Conservation (phyloP, 2,797 vertebrate species). For the Argya squamiceps region DNA sequence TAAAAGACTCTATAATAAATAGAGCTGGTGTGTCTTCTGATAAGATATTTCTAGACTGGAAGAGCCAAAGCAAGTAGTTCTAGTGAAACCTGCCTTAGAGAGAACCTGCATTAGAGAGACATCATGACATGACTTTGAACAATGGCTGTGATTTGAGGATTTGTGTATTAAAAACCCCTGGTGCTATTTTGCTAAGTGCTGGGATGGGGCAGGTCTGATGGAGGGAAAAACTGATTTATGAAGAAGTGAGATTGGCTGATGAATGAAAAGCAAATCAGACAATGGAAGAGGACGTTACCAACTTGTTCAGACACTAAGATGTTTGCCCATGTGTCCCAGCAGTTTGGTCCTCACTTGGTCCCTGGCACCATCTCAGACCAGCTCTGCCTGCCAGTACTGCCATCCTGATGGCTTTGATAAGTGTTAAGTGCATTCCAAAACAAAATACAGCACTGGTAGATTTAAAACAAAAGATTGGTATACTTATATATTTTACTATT, state of each 20-base stretch:
- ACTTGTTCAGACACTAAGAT: not conserved
- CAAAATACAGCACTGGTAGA: not conserved
- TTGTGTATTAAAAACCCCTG: not conserved
- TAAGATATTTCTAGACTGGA: not conserved
- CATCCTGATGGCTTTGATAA: not conserved
- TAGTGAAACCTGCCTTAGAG: not conserved
- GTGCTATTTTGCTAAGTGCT: not conserved
- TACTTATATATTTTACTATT: not conserved
- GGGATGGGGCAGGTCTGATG: not conserved
- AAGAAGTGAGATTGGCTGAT: not conserved
- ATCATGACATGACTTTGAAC: not conserved
- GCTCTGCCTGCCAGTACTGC: not conserved
- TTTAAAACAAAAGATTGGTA: not conserved
- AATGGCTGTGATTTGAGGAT: not conserved
- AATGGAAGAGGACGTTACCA: not conserved
- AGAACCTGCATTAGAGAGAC: not conserved
- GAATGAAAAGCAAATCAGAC: not conserved
- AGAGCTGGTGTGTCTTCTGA: not conserved
- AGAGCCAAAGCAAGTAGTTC: not conserved
- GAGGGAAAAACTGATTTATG: not conserved
- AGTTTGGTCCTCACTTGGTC: not conserved
- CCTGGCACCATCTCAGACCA: not conserved
- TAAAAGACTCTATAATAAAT: too few species aligned
- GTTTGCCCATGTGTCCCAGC: rapidly evolving
- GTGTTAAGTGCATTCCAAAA: not conserved